Evolutionary conservation across 2,113 vertebrate genomes (phyloP).

Genomic region (Empidonax traillii): DNA sequence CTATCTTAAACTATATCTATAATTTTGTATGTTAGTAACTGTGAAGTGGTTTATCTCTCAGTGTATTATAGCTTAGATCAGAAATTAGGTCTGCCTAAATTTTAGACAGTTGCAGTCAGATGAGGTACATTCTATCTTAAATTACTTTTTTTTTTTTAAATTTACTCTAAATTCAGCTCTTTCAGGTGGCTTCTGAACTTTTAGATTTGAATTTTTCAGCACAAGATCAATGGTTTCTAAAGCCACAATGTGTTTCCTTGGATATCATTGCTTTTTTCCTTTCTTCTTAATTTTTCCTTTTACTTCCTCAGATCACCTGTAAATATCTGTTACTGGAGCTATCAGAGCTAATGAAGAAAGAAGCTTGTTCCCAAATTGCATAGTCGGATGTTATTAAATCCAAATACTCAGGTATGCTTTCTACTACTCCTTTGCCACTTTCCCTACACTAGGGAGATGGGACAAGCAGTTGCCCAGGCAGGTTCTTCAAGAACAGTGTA

Average conservation of each 20-base stretch:
- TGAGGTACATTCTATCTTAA: not conserved
- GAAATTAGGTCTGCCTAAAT: not conserved
- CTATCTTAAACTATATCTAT: not conserved
- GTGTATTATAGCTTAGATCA: not conserved
- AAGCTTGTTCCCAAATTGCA: not conserved
- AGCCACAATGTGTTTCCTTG: not conserved
- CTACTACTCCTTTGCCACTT: not conserved
- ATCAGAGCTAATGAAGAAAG: not conserved
- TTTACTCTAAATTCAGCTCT: not conserved
- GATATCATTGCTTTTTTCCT: accelerated
- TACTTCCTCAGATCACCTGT: not conserved
- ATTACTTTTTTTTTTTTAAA: not conserved
- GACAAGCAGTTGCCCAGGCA: not conserved
- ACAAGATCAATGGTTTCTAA: not conserved
- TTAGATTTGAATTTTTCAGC: not conserved
- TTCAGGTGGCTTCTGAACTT: not conserved
- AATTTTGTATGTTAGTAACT: not conserved
- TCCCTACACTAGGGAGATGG: not conserved
- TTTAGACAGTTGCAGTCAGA: not conserved
- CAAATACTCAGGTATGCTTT: not conserved
- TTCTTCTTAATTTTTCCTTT: not conserved
- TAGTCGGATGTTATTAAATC: not conserved
- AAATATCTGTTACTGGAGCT: not conserved
- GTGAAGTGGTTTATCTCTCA: not conserved
- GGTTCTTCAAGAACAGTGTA: not conserved